phyloP scores from a whole-genome alignment of 1,140 invertebrate species.

The Macrocentrus cingulum region DNA sequence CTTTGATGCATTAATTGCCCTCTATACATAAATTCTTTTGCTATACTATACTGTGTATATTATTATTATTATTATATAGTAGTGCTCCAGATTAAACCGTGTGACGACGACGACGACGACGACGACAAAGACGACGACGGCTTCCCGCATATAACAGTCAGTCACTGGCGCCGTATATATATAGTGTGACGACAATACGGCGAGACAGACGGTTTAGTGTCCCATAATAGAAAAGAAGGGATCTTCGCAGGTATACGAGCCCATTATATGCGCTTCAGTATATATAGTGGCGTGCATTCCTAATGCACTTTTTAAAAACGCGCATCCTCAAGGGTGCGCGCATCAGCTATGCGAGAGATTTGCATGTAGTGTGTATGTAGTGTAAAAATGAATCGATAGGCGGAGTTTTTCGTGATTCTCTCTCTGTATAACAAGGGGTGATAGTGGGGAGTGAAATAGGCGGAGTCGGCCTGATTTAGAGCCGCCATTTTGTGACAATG shows the following conservation, averaged over 20 bases:
- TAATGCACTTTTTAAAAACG: too few relatives aligned
- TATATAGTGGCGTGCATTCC: too few relatives aligned
- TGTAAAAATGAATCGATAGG: constrained; percentile 61
- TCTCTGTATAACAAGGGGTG: constrained; percentile 47
- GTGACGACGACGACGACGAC: not conserved
- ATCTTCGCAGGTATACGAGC: constrained; percentile 35
- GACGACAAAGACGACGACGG: not conserved
- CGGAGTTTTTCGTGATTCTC: constrained; percentile 57
- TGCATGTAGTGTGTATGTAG: constrained; percentile 45
- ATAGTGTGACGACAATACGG: constrained; percentile 41
- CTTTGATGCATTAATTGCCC: not conserved
- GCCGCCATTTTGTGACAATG: constrained; percentile 61
- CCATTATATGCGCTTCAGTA: too few relatives aligned
- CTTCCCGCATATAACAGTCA: too few relatives aligned
- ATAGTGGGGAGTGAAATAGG: constrained; percentile 42
- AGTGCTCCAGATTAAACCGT: not conserved
- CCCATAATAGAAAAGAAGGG: constrained; percentile 35
- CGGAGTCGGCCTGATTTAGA: constrained; percentile 59
- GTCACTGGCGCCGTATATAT: constrained; percentile 45
- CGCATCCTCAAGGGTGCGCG: too few relatives aligned
- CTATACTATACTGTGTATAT: too few relatives aligned
- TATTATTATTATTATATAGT: too few relatives aligned
- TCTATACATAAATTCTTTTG: not conserved
- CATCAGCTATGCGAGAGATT: not conserved
- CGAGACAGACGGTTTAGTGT: constrained; percentile 35